phyloP scores from a whole-genome alignment of 64 coral and sea anemone genomes.

The Montipora foliosa region DNA sequence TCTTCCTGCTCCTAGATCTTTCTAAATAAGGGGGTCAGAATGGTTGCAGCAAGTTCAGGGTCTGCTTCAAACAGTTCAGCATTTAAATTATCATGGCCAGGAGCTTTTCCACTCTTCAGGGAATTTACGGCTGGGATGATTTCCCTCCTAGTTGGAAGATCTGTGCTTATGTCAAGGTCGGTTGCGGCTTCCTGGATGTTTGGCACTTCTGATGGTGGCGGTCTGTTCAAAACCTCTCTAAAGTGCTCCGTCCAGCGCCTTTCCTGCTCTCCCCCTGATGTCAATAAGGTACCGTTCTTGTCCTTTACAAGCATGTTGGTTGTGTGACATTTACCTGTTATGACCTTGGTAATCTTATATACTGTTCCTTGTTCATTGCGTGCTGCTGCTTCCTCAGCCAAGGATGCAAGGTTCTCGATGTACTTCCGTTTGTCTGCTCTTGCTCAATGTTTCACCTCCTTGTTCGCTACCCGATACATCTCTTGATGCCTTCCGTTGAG shows the following conservation, averaged over 20 bases:
- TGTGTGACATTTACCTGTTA: too few relatives aligned
- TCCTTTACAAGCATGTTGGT: conserved; percentile 19
- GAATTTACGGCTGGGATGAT: neutral
- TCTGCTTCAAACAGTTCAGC: conserved; percentile 19
- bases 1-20: neutral
- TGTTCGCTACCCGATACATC: neutral
- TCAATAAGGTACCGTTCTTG: conserved; percentile 12
- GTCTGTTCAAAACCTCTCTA: neutral
- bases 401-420: neutral
- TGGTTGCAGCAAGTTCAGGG: neutral
- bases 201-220: neutral
- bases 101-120: neutral
- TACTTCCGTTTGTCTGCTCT: conserved; percentile 4
- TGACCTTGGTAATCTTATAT: conserved; percentile 9
- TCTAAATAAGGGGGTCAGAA: neutral
- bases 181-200: neutral
- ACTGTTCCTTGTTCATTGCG: conserved; percentile 12
- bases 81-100: neutral
- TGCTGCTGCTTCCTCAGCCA: too few relatives aligned
- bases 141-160: neutral
- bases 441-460: neutral
- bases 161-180: neutral
- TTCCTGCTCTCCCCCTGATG: neutral
- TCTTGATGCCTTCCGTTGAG: conserved; percentile 5
- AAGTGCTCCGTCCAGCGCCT: neutral